phyloP scores from a whole-genome alignment of 2,113 vertebrate species.

The Labeo catla region DNA sequence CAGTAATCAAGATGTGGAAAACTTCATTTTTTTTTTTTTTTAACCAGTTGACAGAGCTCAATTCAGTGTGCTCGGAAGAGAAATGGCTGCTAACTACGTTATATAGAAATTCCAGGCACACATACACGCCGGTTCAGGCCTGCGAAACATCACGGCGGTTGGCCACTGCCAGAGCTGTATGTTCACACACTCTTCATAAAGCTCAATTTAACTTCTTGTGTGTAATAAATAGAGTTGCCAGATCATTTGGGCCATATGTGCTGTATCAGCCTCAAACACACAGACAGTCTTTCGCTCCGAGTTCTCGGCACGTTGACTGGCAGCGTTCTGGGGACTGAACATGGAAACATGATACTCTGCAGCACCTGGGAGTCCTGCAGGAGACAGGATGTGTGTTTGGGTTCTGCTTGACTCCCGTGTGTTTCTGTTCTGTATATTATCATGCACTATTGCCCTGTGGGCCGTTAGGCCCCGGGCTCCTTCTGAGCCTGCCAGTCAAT shows the following conservation, averaged over 20 bases:
- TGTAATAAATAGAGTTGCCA: conserved; percentile 56
- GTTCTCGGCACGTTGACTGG: conserved; percentile 42
- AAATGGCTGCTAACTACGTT: conserved; percentile 8
- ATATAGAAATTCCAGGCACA: conserved; percentile 36
- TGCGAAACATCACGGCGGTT: conserved; percentile 31
- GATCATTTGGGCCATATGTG: conserved; percentile 45
- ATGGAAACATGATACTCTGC: conserved; percentile 61
- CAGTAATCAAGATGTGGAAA: conserved; percentile 59
- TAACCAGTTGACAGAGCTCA: conserved; percentile 35
- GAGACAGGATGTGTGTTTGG: conserved; percentile 55
- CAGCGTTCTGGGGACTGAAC: conserved; percentile 28
- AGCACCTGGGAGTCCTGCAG: conserved; percentile 55
- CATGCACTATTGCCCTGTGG: conserved; percentile 39
- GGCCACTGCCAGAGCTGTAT: conserved; percentile 40
- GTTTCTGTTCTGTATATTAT: conserved; percentile 46
- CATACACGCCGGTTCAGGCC: conserved; percentile 20
- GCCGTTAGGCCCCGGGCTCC: conserved; percentile 12
- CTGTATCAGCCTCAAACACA: conserved; percentile 44
- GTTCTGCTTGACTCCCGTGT: conserved; percentile 21
- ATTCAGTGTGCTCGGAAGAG: conserved; percentile 32
- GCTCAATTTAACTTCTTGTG: conserved; percentile 44
- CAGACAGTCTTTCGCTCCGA: conserved; percentile 23
- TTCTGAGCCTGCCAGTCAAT: conserved; percentile 29
- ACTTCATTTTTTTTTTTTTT: conserved; percentile 40
- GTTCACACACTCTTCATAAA: conserved; percentile 40